A percentile compares a stretch with the other conserved stretches of the same genome.
These are phyloP conservation scores for Diceros bicornis DNA, from an alignment of 2,797 vertebrate genomes.

Conservation along the genomic window DNA sequence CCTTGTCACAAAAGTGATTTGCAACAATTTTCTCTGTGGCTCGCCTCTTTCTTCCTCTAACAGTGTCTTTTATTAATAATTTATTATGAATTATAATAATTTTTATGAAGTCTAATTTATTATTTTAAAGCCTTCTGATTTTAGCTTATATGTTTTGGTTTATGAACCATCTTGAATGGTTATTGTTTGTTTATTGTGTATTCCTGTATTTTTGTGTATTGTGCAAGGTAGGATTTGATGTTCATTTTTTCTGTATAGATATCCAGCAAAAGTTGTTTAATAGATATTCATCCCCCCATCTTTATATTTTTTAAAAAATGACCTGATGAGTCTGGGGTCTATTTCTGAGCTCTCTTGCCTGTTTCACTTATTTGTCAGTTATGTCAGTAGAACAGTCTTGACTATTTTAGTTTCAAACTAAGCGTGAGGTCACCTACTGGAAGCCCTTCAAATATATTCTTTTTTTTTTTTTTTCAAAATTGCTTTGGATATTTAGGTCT, in stretches of 20 bases:
- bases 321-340: neutral
- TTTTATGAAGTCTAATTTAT: neutral
- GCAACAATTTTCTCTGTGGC: neutral
- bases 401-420: neutral
- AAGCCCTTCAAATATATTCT: neutral
- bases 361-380: neutral
- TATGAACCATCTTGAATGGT: neutral
- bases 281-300: neutral
- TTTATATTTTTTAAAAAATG: neutral
- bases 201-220: neutral
- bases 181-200: neutral
- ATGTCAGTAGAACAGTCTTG: neutral
- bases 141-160: neutral
- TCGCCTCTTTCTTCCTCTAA: neutral
- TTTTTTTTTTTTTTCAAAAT: neutral
- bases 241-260: neutral
- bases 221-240: neutral
- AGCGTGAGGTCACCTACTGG: neutral
- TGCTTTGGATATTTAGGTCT: neutral
- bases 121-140: neutral
- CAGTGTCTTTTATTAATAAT: neutral
- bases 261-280: neutral
- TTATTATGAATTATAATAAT: neutral
- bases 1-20: neutral
- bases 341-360: neutral